Percentiles rank a stretch among this genome's conserved stretches.
These are phyloP conservation scores for Hirudo medicinalis DNA, from an alignment of 1,140 invertebrate species.

Conservation along the genomic window DNA sequence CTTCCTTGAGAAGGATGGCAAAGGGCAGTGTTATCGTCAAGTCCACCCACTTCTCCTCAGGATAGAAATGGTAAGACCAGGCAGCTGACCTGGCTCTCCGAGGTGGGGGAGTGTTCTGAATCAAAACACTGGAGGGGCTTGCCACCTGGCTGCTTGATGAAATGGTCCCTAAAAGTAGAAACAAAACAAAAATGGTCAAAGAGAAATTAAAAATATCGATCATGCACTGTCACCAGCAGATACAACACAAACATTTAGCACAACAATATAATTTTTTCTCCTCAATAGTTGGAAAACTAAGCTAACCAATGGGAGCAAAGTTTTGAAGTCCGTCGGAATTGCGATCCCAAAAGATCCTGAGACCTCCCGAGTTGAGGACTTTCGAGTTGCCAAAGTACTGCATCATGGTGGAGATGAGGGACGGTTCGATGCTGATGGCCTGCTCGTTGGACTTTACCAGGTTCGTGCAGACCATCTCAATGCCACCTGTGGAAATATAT, in stretches of 20 bases:
- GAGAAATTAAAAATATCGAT: neutral
- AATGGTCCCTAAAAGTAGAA: constrained; percentile 51
- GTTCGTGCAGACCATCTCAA: constrained; percentile 40
- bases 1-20: constrained; percentile 71
- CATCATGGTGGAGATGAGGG: constrained; percentile 45
- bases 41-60: constrained; percentile 73
- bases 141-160: constrained; percentile 68
- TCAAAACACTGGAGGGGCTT: constrained; percentile 69
- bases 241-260: no score
- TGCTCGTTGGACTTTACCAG: constrained; percentile 39
- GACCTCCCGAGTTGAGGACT: constrained; percentile 33
- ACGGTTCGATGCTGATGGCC: constrained; percentile 44
- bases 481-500: constrained; percentile 30
- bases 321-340: constrained; percentile 57
- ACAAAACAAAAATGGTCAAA: no score
- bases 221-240: neutral
- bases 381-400: constrained; percentile 39
- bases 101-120: constrained; percentile 59
- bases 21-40: constrained; percentile 71
- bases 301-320: constrained; percentile 66
- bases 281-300: neutral
- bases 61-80: constrained; percentile 84
- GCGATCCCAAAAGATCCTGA: constrained; percentile 3
- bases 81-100: constrained; percentile 67
- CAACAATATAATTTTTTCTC: neutral